Evolutionary conservation across 2,113 vertebrate genomes (phyloP).

Genomic region (Glareola pratincola): DNA sequence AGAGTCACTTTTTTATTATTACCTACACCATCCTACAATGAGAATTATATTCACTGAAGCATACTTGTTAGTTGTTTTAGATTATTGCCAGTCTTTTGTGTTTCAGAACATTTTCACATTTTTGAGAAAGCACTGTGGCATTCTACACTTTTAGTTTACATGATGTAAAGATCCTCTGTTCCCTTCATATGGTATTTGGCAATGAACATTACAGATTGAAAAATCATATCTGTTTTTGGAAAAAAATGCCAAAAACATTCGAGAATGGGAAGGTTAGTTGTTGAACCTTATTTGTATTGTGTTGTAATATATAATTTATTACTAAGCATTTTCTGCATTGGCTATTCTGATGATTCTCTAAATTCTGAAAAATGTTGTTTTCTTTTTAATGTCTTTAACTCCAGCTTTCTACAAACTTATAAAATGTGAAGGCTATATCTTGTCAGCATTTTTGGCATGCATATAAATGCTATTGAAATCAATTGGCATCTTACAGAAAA

Average conservation of each 20-base stretch:
- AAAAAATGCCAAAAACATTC: not conserved
- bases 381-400: not conserved
- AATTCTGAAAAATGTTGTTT: not conserved
- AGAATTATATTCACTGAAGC: not conserved
- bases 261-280: not conserved
- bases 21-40: not conserved
- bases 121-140: not conserved
- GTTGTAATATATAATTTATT: not conserved
- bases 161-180: not conserved
- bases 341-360: not conserved
- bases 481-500: not conserved
- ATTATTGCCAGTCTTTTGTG: not conserved
- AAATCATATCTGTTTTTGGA: not conserved
- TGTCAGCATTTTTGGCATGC: not conserved
- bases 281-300: not conserved
- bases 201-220: not conserved
- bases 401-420: not conserved
- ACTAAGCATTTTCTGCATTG: not conserved
- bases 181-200: not conserved
- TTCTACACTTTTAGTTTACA: not conserved
- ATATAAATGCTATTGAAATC: not conserved
- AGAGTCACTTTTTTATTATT: not conserved
- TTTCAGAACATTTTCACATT: not conserved
- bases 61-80: not conserved
- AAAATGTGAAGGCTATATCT: not conserved